These are phyloP conservation scores for Prunella himalayana DNA, from an alignment of 2,113 vertebrate genomes.

Conservation along the genomic window DNA sequence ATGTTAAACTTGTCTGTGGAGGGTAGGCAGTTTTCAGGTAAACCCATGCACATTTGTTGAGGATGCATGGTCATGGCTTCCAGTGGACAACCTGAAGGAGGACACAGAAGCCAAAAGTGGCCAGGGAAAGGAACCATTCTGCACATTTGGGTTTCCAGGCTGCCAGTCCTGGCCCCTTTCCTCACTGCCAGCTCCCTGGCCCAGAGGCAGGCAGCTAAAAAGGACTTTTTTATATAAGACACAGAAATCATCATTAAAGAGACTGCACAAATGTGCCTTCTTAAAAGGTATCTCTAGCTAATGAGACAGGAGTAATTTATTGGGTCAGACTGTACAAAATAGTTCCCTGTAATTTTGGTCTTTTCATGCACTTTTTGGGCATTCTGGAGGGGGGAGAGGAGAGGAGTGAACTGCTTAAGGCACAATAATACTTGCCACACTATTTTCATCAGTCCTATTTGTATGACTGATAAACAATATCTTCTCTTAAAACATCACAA, in stretches of 20 bases:
- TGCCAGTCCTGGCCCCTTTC: neutral
- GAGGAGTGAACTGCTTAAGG: neutral
- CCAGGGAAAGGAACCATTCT: neutral
- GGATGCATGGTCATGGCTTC: rapidly evolving
- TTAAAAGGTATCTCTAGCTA: neutral
- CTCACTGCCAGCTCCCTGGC: neutral
- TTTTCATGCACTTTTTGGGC: neutral
- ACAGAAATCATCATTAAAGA: neutral
- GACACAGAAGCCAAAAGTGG: neutral
- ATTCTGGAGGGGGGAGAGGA: neutral
- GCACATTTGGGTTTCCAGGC: neutral
- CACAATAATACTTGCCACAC: neutral
- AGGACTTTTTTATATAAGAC: neutral
- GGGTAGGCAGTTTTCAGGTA: neutral
- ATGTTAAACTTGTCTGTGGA: neutral
- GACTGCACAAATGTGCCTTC: neutral
- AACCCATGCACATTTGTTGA: neutral
- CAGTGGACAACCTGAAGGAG: neutral
- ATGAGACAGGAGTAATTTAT: neutral
- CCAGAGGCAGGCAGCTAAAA: neutral
- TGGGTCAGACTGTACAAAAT: neutral
- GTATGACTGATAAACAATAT: neutral
- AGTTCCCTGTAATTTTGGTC: neutral
- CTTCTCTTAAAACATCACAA: neutral
- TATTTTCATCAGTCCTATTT: neutral